Conservation (phyloP, 1,140 invertebrate genomes). For the Meloidogyne hapla region DNA sequence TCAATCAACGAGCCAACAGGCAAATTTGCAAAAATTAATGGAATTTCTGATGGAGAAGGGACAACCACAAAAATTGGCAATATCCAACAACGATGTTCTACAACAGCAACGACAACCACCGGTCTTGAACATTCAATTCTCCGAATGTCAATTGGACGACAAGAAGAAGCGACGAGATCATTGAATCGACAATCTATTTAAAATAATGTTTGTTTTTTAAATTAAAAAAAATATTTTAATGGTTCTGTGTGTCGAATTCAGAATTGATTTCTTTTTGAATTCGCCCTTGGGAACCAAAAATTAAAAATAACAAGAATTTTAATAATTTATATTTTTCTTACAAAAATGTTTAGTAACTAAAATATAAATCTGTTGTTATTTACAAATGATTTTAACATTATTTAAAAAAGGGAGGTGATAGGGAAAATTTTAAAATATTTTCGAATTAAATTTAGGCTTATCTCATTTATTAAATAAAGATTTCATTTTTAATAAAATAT, state of each 20-base stretch:
- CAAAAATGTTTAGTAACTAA: not conserved
- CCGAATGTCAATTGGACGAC: not conserved
- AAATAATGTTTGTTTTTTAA: not conserved
- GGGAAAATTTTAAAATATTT: too few species aligned
- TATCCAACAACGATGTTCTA: not conserved
- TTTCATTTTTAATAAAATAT: too few species aligned
- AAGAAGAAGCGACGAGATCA: not conserved
- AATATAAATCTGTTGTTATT: not conserved
- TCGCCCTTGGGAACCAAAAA: conserved; percentile 2
- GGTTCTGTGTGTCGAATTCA: conserved; percentile 4
- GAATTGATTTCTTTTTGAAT: not conserved
- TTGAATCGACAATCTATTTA: not conserved
- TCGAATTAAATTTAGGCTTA: too few species aligned
- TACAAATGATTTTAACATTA: not conserved
- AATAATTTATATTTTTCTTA: not conserved
- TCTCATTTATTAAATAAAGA: too few species aligned
- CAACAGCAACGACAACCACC: not conserved
- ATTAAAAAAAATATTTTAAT: not conserved
- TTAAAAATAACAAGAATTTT: not conserved
- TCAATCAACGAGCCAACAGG: conserved; percentile 1
- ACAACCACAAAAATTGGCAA: not conserved
- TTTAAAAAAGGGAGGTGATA: too few species aligned
- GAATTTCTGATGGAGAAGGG: not conserved
- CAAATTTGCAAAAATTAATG: not conserved
- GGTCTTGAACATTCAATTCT: not conserved